Base-by-base conservation (phyloP, 2,888 invertebrate species). In the Drosophila longiperda region DNA sequence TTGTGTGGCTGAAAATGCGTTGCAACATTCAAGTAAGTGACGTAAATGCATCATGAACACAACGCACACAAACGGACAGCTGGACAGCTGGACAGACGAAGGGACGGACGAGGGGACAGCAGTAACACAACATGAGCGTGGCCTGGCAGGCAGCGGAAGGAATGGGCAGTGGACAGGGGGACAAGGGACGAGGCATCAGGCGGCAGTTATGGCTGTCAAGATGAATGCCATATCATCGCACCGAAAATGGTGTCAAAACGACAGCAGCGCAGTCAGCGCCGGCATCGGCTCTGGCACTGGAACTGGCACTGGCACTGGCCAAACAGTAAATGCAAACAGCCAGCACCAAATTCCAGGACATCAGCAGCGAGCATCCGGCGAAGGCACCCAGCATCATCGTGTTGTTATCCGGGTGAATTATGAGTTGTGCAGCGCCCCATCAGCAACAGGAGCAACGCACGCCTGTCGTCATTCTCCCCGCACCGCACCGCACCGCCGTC, bases 211-310 rank as follows among this genome's bases (percentile, higher is more conserved):
- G 90, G 83, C 91, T 91, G 91, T 91, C 91, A 91, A 89, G 83
- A 91, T 91, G 91, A 91, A 91, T 91, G 88, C 83, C 89, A 84
- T 91, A 91, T 91, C 91, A 91, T 90, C 73, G 88, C 83, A 86
- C 86, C 88, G 75, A 84, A 90, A 89, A 89, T 87, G 84, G 82
- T 88, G 88, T 88, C 88, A 89, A 84, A 88, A 82, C 76, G 87
- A 80, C 90, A 87, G 82, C 90, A 74, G 69, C 70, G 74, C 65
- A 62, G 71, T 49, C 55, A 64, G 48, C 82, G 53, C 36, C 66
- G 63, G 60, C 66, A 64, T 59, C 50, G 66, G 58, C 66, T 61
- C 52, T 45, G 64, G 58, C 66, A 15, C 8, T 26, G 49, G 26
- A 29, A 38, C 7, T 38, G 38, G 15, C 42, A 20, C 1, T 67